Percentiles rank a stretch among this genome's conserved stretches.
phyloP scores from a whole-genome alignment of 2,113 vertebrate genomes.

The Girardinichthys multiradiatus region DNA sequence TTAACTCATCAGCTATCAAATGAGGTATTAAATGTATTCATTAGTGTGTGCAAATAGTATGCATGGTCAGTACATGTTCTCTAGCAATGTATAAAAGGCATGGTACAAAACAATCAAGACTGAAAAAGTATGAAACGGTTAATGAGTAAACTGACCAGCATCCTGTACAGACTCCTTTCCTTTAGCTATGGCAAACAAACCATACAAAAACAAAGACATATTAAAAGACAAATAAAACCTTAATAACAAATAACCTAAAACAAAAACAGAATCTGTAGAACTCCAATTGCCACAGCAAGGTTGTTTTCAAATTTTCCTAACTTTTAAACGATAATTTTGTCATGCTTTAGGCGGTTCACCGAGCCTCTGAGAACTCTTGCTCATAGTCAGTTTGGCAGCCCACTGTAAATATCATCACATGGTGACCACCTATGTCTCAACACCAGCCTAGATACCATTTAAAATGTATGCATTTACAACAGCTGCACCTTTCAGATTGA shows the following conservation, averaged over 20 bases:
- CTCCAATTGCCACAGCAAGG: neutral
- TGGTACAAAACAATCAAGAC: no score
- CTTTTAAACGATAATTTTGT: constrained; percentile 16
- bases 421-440: constrained; percentile 65
- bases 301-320: neutral
- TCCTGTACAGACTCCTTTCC: no score
- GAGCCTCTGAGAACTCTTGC: constrained; percentile 30
- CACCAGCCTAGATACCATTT: constrained; percentile 4
- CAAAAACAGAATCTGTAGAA: no score
- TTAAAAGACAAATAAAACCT: neutral
- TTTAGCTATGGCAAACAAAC: no score
- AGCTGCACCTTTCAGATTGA: constrained; percentile 2
- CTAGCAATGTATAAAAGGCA: no score
- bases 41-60: no score
- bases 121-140: no score
- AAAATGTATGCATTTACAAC: constrained; percentile 32
- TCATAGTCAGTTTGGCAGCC: constrained; percentile 46
- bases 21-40: no score
- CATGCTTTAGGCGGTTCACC: constrained; percentile 26
- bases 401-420: constrained; percentile 48
- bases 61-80: no score
- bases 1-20: no score
- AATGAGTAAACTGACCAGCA: no score
- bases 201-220: no score
- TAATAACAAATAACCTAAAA: neutral